A percentile compares a stretch with the other conserved stretches of the same genome.
Conservation (phyloP, 2,888 invertebrate species). For the Synergus umbraculus region DNA sequence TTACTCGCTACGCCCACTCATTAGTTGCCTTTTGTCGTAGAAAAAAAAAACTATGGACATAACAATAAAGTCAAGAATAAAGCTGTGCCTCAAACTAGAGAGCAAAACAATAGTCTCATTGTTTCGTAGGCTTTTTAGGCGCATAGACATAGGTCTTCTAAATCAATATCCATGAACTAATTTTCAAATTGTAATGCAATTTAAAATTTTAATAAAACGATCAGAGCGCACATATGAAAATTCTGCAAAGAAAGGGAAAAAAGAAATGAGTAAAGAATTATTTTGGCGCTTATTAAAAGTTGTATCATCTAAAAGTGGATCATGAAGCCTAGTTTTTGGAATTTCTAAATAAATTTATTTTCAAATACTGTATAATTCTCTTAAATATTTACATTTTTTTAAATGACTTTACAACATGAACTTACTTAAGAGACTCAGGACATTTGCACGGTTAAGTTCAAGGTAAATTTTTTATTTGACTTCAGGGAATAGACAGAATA, state of each 20-base stretch:
- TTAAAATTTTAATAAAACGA: neutral
- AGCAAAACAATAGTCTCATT: slow-evolving; percentile 7
- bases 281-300: neutral
- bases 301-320: too few species aligned
- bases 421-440: too few species aligned
- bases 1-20: neutral
- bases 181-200: neutral
- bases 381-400: too few species aligned
- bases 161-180: neutral
- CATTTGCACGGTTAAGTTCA: too few species aligned
- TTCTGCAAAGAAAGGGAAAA: neutral
- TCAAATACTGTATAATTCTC: too few species aligned
- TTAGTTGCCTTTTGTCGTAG: neutral
- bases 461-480: too few species aligned
- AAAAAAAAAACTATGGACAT: neutral
- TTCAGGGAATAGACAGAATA: too few species aligned
- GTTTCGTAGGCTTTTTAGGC: neutral
- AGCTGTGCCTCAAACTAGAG: neutral
- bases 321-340: too few species aligned
- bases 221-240: neutral
- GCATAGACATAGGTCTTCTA: neutral
- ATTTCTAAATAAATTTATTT: too few species aligned
- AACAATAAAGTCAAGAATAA: neutral
- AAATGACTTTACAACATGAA: too few species aligned
- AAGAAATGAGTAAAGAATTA: neutral